phyloP scores from a whole-genome alignment of 2,797 vertebrate species.

The Galaxias olidus region DNA sequence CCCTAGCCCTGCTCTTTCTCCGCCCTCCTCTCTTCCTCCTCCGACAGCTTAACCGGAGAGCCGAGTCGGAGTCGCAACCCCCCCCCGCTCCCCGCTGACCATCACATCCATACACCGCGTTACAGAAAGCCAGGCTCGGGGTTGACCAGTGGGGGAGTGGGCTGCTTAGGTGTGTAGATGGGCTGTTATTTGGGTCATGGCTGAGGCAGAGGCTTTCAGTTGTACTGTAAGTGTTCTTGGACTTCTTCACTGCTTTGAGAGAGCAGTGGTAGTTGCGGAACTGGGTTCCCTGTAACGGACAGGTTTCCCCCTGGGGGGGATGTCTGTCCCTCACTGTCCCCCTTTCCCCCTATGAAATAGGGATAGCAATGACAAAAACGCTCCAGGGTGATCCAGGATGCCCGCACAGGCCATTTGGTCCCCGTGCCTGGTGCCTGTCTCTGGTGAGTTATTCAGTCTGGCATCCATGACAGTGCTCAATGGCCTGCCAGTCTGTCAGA shows the following conservation, averaged over 20 bases:
- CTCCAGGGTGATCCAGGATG: conserved; percentile 46
- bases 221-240: background rate
- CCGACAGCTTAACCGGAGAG: conserved; percentile 8
- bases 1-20: no score
- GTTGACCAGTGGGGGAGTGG: no score
- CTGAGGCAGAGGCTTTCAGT: no score
- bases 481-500: conserved; percentile 33
- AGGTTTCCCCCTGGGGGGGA: conserved; percentile 12
- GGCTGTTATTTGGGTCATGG: no score
- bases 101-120: no score
- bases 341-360: conserved; percentile 27
- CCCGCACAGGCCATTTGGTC: conserved; percentile 50
- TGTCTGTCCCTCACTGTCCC: background rate
- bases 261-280: background rate
- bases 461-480: conserved; percentile 37
- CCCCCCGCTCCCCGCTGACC: no score
- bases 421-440: conserved; percentile 34
- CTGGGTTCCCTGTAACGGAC: conserved; percentile 21
- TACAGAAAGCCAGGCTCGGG: no score
- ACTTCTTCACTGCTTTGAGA: conserved; percentile 9
- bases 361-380: conserved; percentile 56
- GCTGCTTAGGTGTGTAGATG: no score
- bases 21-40: conserved; percentile 21
- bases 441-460: conserved; percentile 69
- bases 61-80: background rate